Evolutionary conservation across 2,888 invertebrate genomes (phyloP).

Genomic region (Oxyteleia sp.): DNA sequence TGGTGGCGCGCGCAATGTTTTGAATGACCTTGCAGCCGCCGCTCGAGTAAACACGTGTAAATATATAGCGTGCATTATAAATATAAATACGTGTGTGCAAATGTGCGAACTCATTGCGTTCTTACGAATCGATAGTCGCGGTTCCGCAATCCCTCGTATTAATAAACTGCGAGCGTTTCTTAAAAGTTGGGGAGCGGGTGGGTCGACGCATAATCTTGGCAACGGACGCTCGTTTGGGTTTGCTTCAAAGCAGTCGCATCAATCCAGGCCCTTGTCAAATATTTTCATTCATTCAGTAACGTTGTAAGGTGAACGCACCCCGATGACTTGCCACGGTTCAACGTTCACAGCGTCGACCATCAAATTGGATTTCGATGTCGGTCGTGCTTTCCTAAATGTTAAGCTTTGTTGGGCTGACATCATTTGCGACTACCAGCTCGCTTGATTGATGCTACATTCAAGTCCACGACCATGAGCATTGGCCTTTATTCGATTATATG

Average conservation of each 20-base stretch:
- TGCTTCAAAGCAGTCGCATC: no score
- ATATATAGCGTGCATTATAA: constrained; percentile 31
- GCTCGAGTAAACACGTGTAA: constrained; percentile 37
- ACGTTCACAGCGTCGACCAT: constrained; percentile 2
- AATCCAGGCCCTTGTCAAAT: no score
- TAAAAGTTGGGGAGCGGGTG: not conserved
- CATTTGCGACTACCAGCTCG: constrained; percentile 14
- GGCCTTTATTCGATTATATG: constrained; percentile 5
- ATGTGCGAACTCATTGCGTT: constrained; percentile 21
- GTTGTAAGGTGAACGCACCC: constrained; percentile 31
- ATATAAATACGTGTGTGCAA: constrained; percentile 34
- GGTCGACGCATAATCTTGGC: not conserved
- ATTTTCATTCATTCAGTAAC: constrained; percentile 42
- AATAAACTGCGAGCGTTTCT: not conserved
- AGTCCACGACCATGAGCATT: not conserved
- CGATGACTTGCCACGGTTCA: constrained; percentile 5
- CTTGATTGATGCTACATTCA: constrained; percentile 26
- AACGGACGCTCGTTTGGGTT: not conserved
- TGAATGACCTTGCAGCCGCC: constrained; percentile 41
- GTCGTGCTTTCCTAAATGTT: constrained; percentile 17
- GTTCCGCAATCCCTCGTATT: constrained; percentile 1
- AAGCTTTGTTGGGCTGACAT: constrained; percentile 9
- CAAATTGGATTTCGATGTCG: constrained; percentile 27
- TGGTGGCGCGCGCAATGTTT: constrained; percentile 34
- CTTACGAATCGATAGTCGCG: constrained; percentile 40